phyloP scores from a whole-genome alignment of 2,888 invertebrate genomes.

The Volucella zonaria region DNA sequence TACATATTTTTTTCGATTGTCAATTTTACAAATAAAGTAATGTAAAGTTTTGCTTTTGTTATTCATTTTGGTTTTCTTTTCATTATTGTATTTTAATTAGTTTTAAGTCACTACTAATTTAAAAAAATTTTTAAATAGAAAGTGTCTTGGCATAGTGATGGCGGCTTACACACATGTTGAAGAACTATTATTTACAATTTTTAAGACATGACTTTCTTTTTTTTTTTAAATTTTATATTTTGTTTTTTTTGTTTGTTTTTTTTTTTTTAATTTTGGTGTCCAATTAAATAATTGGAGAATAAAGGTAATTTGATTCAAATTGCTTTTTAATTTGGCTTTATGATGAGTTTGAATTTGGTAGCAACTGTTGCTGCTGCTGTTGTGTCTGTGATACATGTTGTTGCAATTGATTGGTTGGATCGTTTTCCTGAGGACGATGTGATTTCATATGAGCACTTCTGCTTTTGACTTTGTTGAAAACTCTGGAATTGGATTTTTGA shows the following conservation, averaged over 20 bases:
- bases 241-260: slow-evolving; percentile 36
- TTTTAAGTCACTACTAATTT: slow-evolving; percentile 55
- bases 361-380: slow-evolving; percentile 60
- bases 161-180: slow-evolving; percentile 45
- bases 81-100: slow-evolving; percentile 41
- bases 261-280: slow-evolving; percentile 51
- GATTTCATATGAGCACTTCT: slow-evolving; percentile 99
- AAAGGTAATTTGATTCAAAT: slow-evolving; percentile 70
- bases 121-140: slow-evolving; percentile 30
- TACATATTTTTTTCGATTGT: slow-evolving; percentile 74
- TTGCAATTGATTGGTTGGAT: slow-evolving; percentile 81
- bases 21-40: slow-evolving; percentile 73
- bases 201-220: slow-evolving; percentile 46
- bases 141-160: slow-evolving; percentile 60
- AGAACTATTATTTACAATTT: slow-evolving; percentile 33
- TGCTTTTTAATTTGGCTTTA: slow-evolving; percentile 66
- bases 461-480: slow-evolving; percentile 99
- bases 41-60: slow-evolving; percentile 30
- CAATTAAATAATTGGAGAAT: slow-evolving; percentile 67
- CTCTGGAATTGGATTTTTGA: slow-evolving; percentile 86
- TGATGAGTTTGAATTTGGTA: slow-evolving; percentile 64
- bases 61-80: slow-evolving; percentile 12
- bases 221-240: slow-evolving; percentile 6
- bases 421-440: slow-evolving; percentile 95
- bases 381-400: slow-evolving; percentile 69